phyloP scores from a whole-genome alignment of 2,888 invertebrate genomes.

The Phaonia tiefii region DNA sequence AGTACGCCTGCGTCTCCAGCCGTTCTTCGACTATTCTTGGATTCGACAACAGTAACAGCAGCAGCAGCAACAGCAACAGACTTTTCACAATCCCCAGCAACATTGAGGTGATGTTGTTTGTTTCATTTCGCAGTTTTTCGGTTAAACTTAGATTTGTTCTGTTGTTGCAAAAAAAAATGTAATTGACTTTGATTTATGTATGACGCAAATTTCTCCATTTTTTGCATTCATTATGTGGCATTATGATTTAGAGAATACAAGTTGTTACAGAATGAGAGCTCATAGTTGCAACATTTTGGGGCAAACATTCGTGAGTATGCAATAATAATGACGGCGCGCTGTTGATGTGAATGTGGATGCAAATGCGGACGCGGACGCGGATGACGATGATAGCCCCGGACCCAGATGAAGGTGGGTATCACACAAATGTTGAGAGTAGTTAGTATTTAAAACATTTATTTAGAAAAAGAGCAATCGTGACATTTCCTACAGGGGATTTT shows the following conservation, averaged over 20 bases:
- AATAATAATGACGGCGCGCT: constrained; percentile 55
- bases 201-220: constrained; percentile 67
- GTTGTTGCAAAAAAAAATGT: constrained; percentile 40
- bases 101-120: constrained; percentile 20
- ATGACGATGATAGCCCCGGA: constrained; percentile 36
- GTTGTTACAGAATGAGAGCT: constrained; percentile 45
- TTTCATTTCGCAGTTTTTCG: constrained; percentile 40
- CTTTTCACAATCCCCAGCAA: neutral
- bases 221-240: constrained; percentile 67
- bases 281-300: neutral
- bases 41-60: constrained; percentile 49
- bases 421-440: constrained; percentile 32
- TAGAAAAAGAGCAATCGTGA: constrained; percentile 56
- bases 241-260: constrained; percentile 66
- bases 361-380: constrained; percentile 50
- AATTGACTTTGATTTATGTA: constrained; percentile 68
- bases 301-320: constrained; percentile 63
- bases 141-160: constrained; percentile 24
- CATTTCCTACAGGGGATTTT: constrained; percentile 66
- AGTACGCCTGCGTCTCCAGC: neutral
- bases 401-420: constrained; percentile 60
- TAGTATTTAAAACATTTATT: constrained; percentile 41
- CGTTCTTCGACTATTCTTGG: no score
- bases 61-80: constrained; percentile 43
- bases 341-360: constrained; percentile 45